Conservation (phyloP, 2,113 vertebrate genomes). For the Martes martes region DNA sequence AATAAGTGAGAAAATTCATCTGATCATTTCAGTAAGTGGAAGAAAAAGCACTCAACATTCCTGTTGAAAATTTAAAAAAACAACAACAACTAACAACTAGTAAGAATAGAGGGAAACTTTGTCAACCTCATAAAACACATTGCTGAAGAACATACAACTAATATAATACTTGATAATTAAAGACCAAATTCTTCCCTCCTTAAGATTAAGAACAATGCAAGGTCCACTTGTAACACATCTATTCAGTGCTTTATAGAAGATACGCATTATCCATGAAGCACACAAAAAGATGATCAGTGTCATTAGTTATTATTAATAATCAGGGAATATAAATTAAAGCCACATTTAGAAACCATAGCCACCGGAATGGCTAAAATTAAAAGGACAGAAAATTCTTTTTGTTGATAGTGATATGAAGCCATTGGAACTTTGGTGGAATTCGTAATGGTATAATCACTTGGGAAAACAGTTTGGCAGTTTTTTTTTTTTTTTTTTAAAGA, state of each 20-base stretch:
- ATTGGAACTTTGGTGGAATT: background rate
- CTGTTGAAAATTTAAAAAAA: background rate
- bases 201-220: background rate
- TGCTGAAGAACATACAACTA: background rate
- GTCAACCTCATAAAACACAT: background rate
- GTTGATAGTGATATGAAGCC: background rate
- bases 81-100: background rate
- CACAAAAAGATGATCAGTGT: background rate
- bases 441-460: background rate
- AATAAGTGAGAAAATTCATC: background rate
- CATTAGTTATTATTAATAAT: background rate
- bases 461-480: background rate
- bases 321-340: background rate
- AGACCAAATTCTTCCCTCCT: background rate
- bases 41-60: background rate
- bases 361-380: background rate
- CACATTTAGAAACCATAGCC: background rate
- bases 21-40: background rate
- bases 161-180: background rate
- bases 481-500: too few relatives aligned
- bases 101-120: background rate
- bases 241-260: background rate
- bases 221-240: background rate
- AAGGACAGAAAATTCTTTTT: background rate
- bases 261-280: background rate